Base-by-base conservation (phyloP, 2,113 vertebrate genomes). In the Bombycilla garrulus region DNA sequence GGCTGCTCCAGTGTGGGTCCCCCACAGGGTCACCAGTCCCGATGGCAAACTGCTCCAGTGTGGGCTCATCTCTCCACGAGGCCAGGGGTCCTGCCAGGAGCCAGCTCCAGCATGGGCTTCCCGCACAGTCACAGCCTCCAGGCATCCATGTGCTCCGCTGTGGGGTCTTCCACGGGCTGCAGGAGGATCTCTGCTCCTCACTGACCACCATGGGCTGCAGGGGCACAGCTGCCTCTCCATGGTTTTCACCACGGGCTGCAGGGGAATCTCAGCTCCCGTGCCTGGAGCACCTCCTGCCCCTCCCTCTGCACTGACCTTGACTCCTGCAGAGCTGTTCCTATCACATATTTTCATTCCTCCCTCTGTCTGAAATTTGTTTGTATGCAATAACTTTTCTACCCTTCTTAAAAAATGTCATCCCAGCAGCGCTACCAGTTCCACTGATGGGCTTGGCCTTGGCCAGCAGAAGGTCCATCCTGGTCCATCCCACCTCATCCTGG, bases 231-330 rank as follows among this genome's bases (percentile, higher is more conserved):
- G n/a, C 54, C 40, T 42, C 53, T 25, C 61, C 53, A 21, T 4
- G 24, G 29, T 14, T 8, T 45, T 2, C n/a, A 47, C 29, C 40
- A 13, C 0, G 0, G 21, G 24, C 40, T 69, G n/a, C 29, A 35
- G 14, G 38, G 5, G 17, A 54, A 53, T 31, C 38, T 19, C 38
- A 12, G 33, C 51, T 66, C 2, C 0, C 0, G 24, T 1, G 17
- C 6, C 38, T 26, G n/a, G 40, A 40, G 14, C n/a, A 54, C 6
- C 40, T 82, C 54, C 62, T 76, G 0, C 47, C 19, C 10, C 54
- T 76, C n/a, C 40, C 42, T 57, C 67, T 76, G 64, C 24, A 4
- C 71, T 42, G 61, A 54, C 47, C 79, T 76, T 54, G 56, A 35
- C 4, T 6, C 3, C 67, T 36, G 54, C 18, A 19, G 62, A 61